Percentiles rank a stretch among this genome's conserved stretches.
Evolutionary conservation across 2,888 invertebrate genomes (phyloP).

Genomic region (Drosophila merina): DNA sequence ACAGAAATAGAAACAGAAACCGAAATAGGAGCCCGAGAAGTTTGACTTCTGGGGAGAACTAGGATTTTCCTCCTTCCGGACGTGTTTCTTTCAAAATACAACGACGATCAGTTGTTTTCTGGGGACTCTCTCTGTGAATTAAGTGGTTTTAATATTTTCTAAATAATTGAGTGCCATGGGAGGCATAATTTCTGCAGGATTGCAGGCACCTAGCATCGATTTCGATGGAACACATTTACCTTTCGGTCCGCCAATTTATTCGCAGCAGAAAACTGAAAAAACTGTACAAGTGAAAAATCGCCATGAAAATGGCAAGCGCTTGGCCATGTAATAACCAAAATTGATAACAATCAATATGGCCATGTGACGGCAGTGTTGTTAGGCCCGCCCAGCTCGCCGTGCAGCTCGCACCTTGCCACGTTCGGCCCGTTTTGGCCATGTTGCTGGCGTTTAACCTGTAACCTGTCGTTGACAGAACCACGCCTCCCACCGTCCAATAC

Average conservation of each 20-base stretch:
- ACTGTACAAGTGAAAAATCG: constrained; percentile 66
- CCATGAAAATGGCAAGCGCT: constrained; percentile 69
- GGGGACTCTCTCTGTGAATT: not conserved
- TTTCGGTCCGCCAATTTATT: constrained; percentile 26
- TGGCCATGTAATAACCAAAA: constrained; percentile 75
- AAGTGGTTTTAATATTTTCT: constrained; percentile 32
- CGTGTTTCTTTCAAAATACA: constrained; percentile 17
- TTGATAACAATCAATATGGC: constrained; percentile 78
- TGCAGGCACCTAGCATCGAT: constrained; percentile 4
- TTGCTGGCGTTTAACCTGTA: constrained; percentile 78
- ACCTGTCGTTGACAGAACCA: constrained; percentile 78
- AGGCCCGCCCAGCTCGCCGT: constrained; percentile 9
- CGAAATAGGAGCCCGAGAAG: constrained; percentile 21
- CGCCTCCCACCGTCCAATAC: constrained; percentile 11
- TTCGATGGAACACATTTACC: constrained; percentile 17
- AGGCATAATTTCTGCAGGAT: constrained; percentile 13
- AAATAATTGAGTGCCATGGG: constrained; percentile 30
- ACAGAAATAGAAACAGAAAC: constrained; percentile 21
- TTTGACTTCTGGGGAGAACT: constrained; percentile 17
- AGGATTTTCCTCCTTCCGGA: constrained; percentile 11
- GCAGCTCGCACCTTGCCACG: constrained; percentile 21
- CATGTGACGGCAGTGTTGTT: constrained; percentile 53
- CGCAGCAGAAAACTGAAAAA: constrained; percentile 34
- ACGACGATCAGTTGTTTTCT: constrained; percentile 20
- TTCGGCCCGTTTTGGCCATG: constrained; percentile 40